Base-by-base conservation (phyloP, 2,888 invertebrate genomes). In the Ganaspis brasiliensis region DNA sequence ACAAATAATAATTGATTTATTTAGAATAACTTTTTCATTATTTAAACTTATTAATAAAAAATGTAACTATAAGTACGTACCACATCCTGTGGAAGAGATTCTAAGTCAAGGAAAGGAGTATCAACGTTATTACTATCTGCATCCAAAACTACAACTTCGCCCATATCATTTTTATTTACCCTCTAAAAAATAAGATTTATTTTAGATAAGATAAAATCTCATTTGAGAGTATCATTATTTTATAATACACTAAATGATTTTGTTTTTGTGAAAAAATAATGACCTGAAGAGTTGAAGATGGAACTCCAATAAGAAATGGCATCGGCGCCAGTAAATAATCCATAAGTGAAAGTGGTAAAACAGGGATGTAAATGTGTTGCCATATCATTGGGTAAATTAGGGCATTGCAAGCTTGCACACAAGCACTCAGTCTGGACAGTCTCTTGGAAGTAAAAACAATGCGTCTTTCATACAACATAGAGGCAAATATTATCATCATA, bases 281-380 rank as follows among this genome's bases (percentile, higher is more conserved):
- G 19, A 97, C 96, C 94, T 95, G 93, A 92, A 98, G 94, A 73
- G 98, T 96, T 86, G 94, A 94, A 82, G 96, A 94, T 82, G 98
- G 98, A 80, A 99, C 97, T 79, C 99, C 99, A 88, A 99, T 98
- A 63, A 99, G 93, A 93, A 97, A 99, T 63, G 99, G 99, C 99
- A 99, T 99, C 0, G 99, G 99, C 14, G 99, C 99, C 85, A 96
- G 93, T 83, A 98, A 92, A 91, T 97, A 97, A 92, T 98, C 99
- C 83, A 96, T 95, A 80, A 99, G 94, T 89, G 96, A 95, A 91
- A 95, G 94, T 24, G 99, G 98, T 87, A 99, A 92, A 84, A 99
- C 96, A 73, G 99, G 99, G 92, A 99, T 98, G 92, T 97, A 99
- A 89, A 99, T 97, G 89, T 99, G 98, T 92, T 99, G 99, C 99